Evolutionary conservation across 2,113 vertebrate genomes (phyloP), one percentile per base, ranked within the genome.

Genomic region (Acanthisitta chloris): DNA sequence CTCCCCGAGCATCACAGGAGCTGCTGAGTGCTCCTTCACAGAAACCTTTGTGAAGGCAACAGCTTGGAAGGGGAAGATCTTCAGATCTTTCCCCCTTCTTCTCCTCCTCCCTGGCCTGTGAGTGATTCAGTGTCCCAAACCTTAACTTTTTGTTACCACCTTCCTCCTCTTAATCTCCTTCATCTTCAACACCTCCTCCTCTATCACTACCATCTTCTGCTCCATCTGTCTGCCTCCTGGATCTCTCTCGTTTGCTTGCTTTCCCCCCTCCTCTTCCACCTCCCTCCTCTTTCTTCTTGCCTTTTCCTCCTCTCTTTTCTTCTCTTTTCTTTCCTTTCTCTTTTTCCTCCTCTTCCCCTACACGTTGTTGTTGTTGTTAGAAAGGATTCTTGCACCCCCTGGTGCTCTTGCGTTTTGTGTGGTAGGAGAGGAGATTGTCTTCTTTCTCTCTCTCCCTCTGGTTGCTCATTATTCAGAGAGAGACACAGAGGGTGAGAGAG

Each of bases 391-490:
- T 98, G 99, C 99, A 99, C 99, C 99, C 99, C 99, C 99, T 99
- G 99, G 99, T 99, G 99, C 99, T 99, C 99, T 98, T 98, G 99
- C 98, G 96, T 98, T 98, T 98, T 98, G 99, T 99, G 98, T 98
- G 99, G 99, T 98, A 98, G 97, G 97, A 98, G 97, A 98, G 96
- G 98, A 99, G 99, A 99, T 99, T 99, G 99, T 99, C 99, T 99
- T 99, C 99, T 99, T 99, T 99, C 98, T 98, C 98, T 99, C 99
- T 99, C 99, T 99, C 98, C 98, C 98, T 99, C 99, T 98, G 99
- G 99, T 99, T 99, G 99, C 99, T 99, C 99, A 99, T 99, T 99
- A 99, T 99, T 99, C 99, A 99, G 99, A 99, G 99, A 99, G 98
- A 99, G 99, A 99, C 98, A 98, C 97, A 97, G 97, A 98, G 97